Evolutionary conservation across 2,797 vertebrate genomes (phyloP), one percentile per base, ranked within the genome.

Genomic region (Myripristis jacobus): DNA sequence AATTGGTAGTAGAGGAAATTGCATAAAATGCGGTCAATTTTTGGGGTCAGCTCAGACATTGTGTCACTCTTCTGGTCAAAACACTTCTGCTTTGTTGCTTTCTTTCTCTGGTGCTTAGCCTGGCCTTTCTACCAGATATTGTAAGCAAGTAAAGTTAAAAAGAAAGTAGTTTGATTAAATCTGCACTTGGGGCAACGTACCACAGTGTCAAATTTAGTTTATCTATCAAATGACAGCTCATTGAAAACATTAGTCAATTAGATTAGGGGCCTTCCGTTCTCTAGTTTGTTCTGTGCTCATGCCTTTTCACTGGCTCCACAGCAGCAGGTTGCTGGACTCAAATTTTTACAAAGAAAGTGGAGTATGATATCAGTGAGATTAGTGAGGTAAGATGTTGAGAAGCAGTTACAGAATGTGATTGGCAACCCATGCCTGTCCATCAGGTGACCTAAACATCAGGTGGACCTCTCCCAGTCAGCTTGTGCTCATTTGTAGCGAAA

Each of bases 221-320:
- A 55, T 63, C 12, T 65, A 43, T 29, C 7, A 31, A 67, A 66
- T 71, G 21, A 29, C 15, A 46, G n/a, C 43, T 34, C 16, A 24
- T 2, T 48, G 24, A 10, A 53, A 52, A 51, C 25, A 15, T 22
- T 38, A 16, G 38, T 52, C 18, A 38, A 61, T 61, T 50, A 24
- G 24, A 31, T 54, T 62, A 70, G 44, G 51, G 36, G 5, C 52
- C n/a, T 19, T 56, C 41, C 12, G 36, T 56, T 68, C 29, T 5
- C 56, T 25, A 48, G 21, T 22, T 21, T 31, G 25, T 43, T 38
- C 38, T 19, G 34, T 44, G 7, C 38, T 18, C 34, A 9, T 22
- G 43, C 4, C 31, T 27, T 64, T 53, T 56, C 6, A 44, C 15
- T 47, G 0, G 7, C 22, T n/a, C 47, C 16, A 16, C 2, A n/a